Evolutionary conservation across 2,113 vertebrate species (phyloP).

Genomic region (Pterophyllum scalare): DNA sequence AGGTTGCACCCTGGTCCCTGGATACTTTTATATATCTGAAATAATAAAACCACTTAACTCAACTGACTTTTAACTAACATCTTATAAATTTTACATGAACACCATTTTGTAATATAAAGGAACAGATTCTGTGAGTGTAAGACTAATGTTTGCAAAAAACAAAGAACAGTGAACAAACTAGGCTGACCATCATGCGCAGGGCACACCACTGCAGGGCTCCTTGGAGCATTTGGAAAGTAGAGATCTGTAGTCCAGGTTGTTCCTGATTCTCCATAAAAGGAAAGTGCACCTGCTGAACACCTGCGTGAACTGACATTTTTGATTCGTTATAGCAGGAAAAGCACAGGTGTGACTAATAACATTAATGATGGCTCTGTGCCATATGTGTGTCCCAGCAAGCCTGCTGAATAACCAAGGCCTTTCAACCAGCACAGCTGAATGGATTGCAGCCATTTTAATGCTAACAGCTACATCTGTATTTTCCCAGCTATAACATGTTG

Average conservation of each 20-base stretch:
- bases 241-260: background rate
- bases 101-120: background rate
- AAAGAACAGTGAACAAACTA: background rate
- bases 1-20: no score
- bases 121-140: background rate
- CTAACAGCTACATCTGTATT: background rate
- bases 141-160: background rate
- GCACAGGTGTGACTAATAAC: slow-evolving; percentile 30
- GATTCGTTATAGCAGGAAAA: slow-evolving; percentile 2
- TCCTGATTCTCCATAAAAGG: background rate
- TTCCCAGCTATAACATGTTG: background rate
- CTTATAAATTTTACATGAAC: background rate
- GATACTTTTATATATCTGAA: no score
- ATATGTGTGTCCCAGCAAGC: slow-evolving; percentile 17
- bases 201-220: background rate
- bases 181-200: background rate
- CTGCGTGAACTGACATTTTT: background rate
- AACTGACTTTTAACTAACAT: no score
- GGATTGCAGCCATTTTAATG: slow-evolving; percentile 3
- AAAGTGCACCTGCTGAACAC: background rate
- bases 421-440: slow-evolving; percentile 6
- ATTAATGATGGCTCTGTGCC: slow-evolving; percentile 18
- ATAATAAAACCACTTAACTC: no score
- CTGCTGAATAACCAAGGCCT: background rate
- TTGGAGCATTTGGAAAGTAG: background rate